Percentiles rank a stretch among this genome's conserved stretches.
Evolutionary conservation across 2,797 vertebrate genomes (phyloP).

Genomic region (Menidia menidia): DNA sequence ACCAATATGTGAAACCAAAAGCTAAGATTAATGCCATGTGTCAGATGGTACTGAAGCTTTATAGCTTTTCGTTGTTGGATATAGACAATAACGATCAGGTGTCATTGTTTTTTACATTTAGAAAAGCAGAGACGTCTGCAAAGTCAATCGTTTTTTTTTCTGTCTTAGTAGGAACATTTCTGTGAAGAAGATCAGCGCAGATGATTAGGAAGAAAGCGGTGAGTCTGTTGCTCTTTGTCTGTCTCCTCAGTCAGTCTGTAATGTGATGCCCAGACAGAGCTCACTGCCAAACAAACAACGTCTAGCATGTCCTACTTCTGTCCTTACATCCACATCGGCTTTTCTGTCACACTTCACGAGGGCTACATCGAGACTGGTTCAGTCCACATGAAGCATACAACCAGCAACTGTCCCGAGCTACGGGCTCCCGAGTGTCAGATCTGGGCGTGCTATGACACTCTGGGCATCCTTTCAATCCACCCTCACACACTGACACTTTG

Average conservation of each 20-base stretch:
- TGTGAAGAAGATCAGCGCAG: neutral
- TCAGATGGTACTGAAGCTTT: neutral
- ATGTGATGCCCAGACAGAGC: slow-evolving; percentile 40
- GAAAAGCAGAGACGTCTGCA: neutral
- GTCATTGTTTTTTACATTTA: no score
- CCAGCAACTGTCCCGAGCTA: slow-evolving; percentile 47
- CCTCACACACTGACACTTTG: slow-evolving; percentile 74
- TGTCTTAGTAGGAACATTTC: neutral
- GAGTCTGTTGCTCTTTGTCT: slow-evolving; percentile 11
- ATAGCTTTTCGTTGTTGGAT: neutral
- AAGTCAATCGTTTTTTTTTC: neutral
- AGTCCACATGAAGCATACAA: slow-evolving; percentile 35
- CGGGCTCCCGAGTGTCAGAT: slow-evolving; percentile 64
- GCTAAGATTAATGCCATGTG: neutral
- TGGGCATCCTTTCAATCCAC: slow-evolving; percentile 66
- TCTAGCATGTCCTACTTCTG: slow-evolving; percentile 33
- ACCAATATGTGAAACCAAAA: slow-evolving; percentile 16
- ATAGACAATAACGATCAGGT: no score
- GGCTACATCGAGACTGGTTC: slow-evolving; percentile 29
- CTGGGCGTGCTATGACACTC: slow-evolving; percentile 67
- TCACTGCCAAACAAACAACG: slow-evolving; percentile 28
- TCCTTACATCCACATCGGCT: slow-evolving; percentile 28
- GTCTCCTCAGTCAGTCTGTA: slow-evolving; percentile 28
- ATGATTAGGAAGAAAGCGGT: neutral
- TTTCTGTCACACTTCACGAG: slow-evolving; percentile 17